Percentiles rank a stretch among this genome's conserved stretches.
Conservation (phyloP, 2,113 vertebrate species). For the Lepus timidus region DNA sequence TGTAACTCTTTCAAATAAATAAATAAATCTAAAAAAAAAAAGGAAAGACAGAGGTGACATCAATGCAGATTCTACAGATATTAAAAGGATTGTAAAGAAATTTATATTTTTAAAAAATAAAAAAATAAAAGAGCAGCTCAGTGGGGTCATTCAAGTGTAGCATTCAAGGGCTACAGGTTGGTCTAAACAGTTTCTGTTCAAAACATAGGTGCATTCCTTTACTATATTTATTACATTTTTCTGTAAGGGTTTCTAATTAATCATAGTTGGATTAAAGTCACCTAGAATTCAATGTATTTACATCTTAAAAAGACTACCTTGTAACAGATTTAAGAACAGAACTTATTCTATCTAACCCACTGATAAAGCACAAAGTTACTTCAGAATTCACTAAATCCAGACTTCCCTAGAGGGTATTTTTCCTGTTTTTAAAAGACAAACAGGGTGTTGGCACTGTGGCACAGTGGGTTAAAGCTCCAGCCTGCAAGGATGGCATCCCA, state of each 20-base stretch:
- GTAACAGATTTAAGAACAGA: neutral
- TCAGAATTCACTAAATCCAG: slow-evolving; percentile 3
- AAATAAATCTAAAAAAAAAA: too few relatives aligned
- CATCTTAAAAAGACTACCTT: neutral
- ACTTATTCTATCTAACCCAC: neutral
- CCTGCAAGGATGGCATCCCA: too few relatives aligned
- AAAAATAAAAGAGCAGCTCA: neutral
- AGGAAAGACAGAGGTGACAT: too few relatives aligned
- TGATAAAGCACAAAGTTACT: neutral
- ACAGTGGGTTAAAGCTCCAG: too few relatives aligned
- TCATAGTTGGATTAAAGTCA: slow-evolving; percentile 2
- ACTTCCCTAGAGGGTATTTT: neutral
- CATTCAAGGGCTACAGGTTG: neutral
- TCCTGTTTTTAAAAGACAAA: neutral
- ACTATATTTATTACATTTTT: slow-evolving; percentile 26
- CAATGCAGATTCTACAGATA: too few relatives aligned
- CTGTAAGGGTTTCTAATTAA: neutral
- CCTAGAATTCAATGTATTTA: neutral
- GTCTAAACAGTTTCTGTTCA: neutral
- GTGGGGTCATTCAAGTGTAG: neutral
- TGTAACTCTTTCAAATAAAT: too few relatives aligned
- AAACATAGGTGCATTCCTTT: neutral
- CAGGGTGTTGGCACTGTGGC: neutral
- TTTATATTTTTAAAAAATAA: neutral
- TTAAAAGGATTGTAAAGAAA: too few relatives aligned